phyloP scores from a whole-genome alignment of 1,140 invertebrate species.

The Zophobas atratus region DNA sequence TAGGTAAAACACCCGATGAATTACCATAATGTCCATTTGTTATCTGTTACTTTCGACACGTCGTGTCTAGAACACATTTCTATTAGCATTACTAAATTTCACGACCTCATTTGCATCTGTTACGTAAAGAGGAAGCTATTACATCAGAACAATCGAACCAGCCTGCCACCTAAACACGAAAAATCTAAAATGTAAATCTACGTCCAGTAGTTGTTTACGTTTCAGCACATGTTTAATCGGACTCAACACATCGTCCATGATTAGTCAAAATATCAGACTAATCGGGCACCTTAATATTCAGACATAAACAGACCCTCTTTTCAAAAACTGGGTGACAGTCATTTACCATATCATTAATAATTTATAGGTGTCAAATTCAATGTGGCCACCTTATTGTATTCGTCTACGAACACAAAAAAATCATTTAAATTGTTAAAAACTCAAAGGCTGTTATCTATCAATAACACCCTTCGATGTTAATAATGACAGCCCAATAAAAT shows the following conservation, averaged over 20 bases:
- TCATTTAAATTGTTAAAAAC: constrained; percentile 36
- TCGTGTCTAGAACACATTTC: too few relatives aligned
- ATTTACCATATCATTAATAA: constrained; percentile 47
- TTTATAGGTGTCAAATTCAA: constrained; percentile 43
- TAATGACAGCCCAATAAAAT: constrained; percentile 31
- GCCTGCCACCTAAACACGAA: not conserved
- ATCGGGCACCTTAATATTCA: constrained; percentile 41
- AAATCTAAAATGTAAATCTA: constrained; percentile 15
- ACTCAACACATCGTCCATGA: constrained; percentile 23
- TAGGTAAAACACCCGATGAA: too few relatives aligned
- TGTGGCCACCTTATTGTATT: constrained; percentile 38
- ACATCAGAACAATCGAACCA: constrained; percentile 3
- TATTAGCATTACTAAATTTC: not conserved
- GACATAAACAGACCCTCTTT: constrained; percentile 46
- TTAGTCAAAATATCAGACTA: constrained; percentile 45
- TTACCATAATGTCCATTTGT: too few relatives aligned
- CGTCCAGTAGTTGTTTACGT: constrained; percentile 35
- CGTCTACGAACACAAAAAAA: constrained; percentile 41
- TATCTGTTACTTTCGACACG: too few relatives aligned
- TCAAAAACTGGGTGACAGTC: constrained; percentile 47
- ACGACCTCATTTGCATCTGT: not conserved
- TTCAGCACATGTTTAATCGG: constrained; percentile 33
- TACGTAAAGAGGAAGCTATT: not conserved
- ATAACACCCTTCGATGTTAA: constrained; percentile 37
- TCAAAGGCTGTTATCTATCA: constrained; percentile 33